These are phyloP conservation scores for Metalampra italica DNA, from an alignment of 2,888 invertebrate species.

Conservation along the genomic window DNA sequence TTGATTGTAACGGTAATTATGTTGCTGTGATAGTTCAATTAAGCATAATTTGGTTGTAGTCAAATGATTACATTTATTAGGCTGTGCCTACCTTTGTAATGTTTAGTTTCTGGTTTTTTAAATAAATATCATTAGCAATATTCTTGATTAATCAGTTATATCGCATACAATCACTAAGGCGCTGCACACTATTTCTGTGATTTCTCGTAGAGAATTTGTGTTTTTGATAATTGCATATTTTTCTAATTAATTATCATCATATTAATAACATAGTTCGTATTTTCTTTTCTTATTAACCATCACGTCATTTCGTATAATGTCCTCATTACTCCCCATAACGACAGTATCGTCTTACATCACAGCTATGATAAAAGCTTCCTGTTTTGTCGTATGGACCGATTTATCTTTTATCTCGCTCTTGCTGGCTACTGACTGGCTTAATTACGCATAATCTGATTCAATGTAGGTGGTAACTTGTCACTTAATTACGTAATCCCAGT, in stretches of 20 bases:
- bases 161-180: no score
- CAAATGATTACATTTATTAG: background rate
- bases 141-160: no score
- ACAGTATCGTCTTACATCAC: slow-evolving; percentile 10
- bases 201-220: no score
- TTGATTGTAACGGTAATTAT: slow-evolving; percentile 18
- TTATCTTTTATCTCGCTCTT: slow-evolving; percentile 4
- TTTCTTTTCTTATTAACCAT: background rate
- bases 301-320: background rate
- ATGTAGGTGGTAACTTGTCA: slow-evolving; percentile 13
- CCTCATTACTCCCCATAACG: background rate
- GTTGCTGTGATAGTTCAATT: slow-evolving; percentile 13
- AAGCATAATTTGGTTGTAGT: slow-evolving; percentile 4
- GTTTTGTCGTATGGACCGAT: slow-evolving; percentile 13
- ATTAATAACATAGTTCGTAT: no score
- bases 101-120: no score
- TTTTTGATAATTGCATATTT: no score
- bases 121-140: no score
- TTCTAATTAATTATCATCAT: no score
- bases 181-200: no score
- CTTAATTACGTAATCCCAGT: slow-evolving; percentile 1
- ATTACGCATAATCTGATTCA: slow-evolving; percentile 9
- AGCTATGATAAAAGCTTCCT: slow-evolving; percentile 16
- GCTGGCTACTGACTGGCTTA: slow-evolving; percentile 2
- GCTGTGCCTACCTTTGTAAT: no score